Evolutionary conservation across 2,888 invertebrate species (phyloP), one percentile per base, ranked within the genome.

Genomic region (Tetranychus piercei): DNA sequence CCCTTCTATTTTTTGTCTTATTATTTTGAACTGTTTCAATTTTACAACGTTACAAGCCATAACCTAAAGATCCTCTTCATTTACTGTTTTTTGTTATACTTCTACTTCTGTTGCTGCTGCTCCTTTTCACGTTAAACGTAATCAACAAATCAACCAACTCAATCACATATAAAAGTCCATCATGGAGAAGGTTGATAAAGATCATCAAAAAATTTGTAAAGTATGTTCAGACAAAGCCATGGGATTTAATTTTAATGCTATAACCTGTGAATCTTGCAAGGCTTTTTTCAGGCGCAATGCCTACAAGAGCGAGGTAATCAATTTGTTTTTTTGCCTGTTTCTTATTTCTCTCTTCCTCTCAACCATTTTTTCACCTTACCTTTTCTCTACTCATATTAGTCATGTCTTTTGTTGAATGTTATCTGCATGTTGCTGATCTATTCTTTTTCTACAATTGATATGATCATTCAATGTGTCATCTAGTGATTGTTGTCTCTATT

Each of bases 251-350:
- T 95, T 95, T 81, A 94, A 92, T 83, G 94, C 94, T 1, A 88
- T 95, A 76, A 92, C 94, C 3, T 96, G 92, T 81, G 95, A 96
- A 83, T 94, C 94, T 79, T 96, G 96, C 81, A 96, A 96, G 81
- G 95, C 96, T 0, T 96, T 96, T 82, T 96, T 96, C 82, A 85
- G 95, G 77, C 86, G 95, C 77, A 96, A 96, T 84, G 95, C 95
- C 2, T 22, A 69, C 69, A 69, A 69, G n/a, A 69, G 69, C 69
- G 23, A 69, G 69, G 69, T 69, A 22, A 22, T 69, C 15, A 22
- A 18, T n/a, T n/a, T 69, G 9, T 67, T 71, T 11, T 71, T n/a
- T 67, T 22, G 1, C 67, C 6, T 22, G 8, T 9, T 67, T 22
- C n/a, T 22, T 67, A 2, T 18, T n/a, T n/a, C n/a, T 67, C 67